Conservation (phyloP, 2,888 invertebrate genomes). For the Icerya purchasi region DNA sequence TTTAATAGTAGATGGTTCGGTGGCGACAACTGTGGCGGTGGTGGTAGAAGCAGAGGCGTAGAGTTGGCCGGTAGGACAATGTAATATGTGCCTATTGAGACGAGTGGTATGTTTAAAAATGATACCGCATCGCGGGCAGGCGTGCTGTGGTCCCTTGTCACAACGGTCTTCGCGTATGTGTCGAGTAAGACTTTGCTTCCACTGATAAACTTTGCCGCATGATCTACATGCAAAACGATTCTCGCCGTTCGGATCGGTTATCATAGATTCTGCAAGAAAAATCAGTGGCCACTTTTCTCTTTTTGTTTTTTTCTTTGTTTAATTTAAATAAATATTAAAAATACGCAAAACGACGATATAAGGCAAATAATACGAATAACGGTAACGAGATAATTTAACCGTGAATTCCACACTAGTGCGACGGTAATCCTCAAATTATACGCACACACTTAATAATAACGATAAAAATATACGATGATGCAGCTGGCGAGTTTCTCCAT, state of each 20-base stretch:
- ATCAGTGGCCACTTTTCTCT: too few species aligned
- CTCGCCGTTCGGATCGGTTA: conserved; percentile 9
- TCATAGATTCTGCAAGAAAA: conserved; percentile 12
- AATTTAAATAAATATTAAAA: too few species aligned
- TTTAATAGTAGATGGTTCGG: too few species aligned
- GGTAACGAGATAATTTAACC: too few species aligned
- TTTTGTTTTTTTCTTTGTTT: too few species aligned
- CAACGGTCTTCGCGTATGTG: conserved; percentile 32
- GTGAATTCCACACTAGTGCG: too few species aligned
- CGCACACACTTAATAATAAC: too few species aligned
- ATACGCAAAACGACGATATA: too few species aligned
- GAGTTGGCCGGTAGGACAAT: conserved; percentile 16
- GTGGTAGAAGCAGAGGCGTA: conserved; percentile 9
- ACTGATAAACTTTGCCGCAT: conserved; percentile 55
- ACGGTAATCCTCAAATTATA: too few species aligned
- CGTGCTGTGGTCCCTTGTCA: conserved; percentile 44
- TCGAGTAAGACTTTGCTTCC: conserved; percentile 30
- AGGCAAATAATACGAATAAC: too few species aligned
- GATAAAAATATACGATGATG: too few species aligned
- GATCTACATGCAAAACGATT: conserved; percentile 16
- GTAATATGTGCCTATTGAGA: conserved; percentile 17
- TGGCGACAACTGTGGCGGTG: not conserved
- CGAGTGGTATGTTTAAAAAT: conserved; percentile 23
- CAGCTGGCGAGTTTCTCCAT: too few species aligned
- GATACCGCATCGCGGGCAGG: conserved; percentile 35